A percentile compares a stretch with the other conserved stretches of the same genome.
Evolutionary conservation across 1,140 invertebrate genomes (phyloP).

Genomic region (Dermatophagoides farinae): DNA sequence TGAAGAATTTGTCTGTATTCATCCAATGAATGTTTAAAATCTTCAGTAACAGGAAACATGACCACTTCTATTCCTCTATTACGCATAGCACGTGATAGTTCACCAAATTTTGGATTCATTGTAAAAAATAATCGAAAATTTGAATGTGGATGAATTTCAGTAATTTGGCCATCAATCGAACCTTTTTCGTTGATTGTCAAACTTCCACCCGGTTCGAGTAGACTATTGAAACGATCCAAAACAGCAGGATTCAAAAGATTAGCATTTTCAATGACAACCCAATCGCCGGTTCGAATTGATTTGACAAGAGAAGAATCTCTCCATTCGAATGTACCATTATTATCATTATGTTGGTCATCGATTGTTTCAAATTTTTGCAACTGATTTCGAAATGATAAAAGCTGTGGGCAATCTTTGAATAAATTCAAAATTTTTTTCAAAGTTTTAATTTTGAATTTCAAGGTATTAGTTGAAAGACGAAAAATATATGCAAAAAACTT

Average conservation of each 20-base stretch:
- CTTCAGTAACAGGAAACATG: slow-evolving; percentile 27
- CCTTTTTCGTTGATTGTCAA: slow-evolving; percentile 80
- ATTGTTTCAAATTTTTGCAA: not conserved
- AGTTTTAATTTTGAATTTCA: not conserved
- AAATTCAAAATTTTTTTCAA: not conserved
- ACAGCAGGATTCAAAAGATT: slow-evolving; percentile 92
- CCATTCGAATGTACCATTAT: slow-evolving; percentile 85
- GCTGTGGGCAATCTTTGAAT: not conserved
- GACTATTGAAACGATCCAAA: slow-evolving; percentile 78
- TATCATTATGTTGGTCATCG: not conserved
- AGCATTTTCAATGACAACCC: slow-evolving; percentile 87
- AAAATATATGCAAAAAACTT: not conserved
- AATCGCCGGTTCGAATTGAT: slow-evolving; percentile 58
- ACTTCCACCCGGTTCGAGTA: slow-evolving; percentile 67
- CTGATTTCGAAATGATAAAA: not conserved
- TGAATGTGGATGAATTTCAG: slow-evolving; percentile 57
- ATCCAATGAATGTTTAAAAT: not conserved
- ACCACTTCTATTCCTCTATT: slow-evolving; percentile 89
- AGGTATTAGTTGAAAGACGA: not conserved
- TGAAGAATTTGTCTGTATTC: too few relatives aligned
- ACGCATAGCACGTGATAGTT: slow-evolving; percentile 92
- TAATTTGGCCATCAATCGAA: slow-evolving; percentile 42
- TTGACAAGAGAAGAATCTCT: slow-evolving; percentile 80
- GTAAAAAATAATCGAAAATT: slow-evolving; percentile 85
- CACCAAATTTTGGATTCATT: slow-evolving; percentile 80